These are phyloP conservation scores for Doryteuthis pealeii DNA, from an alignment of 1,140 invertebrate genomes.

Conservation along the genomic window DNA sequence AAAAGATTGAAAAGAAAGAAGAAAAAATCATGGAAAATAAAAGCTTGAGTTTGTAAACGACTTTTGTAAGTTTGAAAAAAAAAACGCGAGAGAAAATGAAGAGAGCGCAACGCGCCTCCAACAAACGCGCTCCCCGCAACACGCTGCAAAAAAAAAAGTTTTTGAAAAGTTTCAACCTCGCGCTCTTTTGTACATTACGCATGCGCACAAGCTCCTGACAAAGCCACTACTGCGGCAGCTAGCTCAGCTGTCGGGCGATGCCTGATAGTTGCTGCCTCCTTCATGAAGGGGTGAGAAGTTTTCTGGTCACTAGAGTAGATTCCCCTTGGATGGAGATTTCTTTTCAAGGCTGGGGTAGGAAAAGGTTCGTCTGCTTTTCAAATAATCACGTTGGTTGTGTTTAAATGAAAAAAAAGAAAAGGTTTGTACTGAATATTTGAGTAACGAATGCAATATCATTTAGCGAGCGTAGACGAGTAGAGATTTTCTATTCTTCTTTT, in stretches of 20 bases:
- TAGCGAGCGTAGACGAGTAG: no score
- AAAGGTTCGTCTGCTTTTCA: no score
- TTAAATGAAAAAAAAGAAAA: no score
- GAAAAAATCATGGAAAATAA: not conserved
- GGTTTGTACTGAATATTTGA: no score
- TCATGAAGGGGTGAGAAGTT: not conserved
- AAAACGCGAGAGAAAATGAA: not conserved
- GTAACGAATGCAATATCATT: no score
- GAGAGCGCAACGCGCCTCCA: not conserved
- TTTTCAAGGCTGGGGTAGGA: no score
- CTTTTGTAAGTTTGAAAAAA: not conserved
- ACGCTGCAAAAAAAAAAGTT: conserved; percentile 1
- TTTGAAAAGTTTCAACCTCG: conserved; percentile 7
- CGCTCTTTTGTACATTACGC: conserved; percentile 11
- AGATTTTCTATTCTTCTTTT: no score
- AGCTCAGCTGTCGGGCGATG: not conserved
- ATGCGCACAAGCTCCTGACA: not conserved
- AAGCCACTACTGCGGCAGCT: not conserved
- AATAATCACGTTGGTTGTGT: no score
- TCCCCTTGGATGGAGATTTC: not conserved
- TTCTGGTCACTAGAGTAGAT: not conserved
- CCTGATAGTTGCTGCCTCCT: not conserved
- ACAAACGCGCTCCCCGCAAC: not conserved
- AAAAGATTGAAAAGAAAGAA: not conserved
- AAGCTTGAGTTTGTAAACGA: not conserved